Evolutionary conservation across 2,888 invertebrate genomes (phyloP).

Genomic region (Carcina quercana): DNA sequence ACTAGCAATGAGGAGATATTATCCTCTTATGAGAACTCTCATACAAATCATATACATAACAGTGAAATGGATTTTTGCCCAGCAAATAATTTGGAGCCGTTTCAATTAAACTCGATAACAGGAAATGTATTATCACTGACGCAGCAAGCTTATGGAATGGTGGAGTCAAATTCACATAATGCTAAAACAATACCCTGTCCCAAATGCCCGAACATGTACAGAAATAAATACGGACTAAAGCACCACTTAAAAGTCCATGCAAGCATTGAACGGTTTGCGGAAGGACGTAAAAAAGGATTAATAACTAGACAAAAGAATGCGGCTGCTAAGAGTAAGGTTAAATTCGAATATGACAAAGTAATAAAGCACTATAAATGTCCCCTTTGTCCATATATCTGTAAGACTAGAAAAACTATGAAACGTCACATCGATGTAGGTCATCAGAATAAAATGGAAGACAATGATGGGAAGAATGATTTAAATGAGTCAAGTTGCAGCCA

Average conservation of each 20-base stretch:
- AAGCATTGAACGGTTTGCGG: conserved; percentile 42
- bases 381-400: no score
- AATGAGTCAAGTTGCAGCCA: conserved; percentile 11
- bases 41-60: no score
- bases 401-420: no score
- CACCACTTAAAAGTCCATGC: conserved; percentile 47
- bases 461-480: conserved; percentile 3
- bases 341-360: no score
- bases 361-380: no score
- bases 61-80: no score
- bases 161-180: conserved; percentile 34
- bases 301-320: conserved; percentile 36
- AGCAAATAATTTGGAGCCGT: conserved; percentile 30
- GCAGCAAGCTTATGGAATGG: conserved; percentile 54
- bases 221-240: conserved; percentile 21
- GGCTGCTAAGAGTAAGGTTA: no score
- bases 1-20: conserved; percentile 54
- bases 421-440: no score
- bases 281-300: conserved; percentile 36
- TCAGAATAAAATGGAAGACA: conserved; percentile 24
- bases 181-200: conserved; percentile 27
- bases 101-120: conserved; percentile 62
- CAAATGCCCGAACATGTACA: conserved; percentile 46
- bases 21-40: no score
- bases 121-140: conserved; percentile 53